Percentiles rank a stretch among this genome's conserved stretches.
These are phyloP conservation scores for Phoenoteleia sp. DNA, from an alignment of 2,888 invertebrate genomes.

Conservation along the genomic window DNA sequence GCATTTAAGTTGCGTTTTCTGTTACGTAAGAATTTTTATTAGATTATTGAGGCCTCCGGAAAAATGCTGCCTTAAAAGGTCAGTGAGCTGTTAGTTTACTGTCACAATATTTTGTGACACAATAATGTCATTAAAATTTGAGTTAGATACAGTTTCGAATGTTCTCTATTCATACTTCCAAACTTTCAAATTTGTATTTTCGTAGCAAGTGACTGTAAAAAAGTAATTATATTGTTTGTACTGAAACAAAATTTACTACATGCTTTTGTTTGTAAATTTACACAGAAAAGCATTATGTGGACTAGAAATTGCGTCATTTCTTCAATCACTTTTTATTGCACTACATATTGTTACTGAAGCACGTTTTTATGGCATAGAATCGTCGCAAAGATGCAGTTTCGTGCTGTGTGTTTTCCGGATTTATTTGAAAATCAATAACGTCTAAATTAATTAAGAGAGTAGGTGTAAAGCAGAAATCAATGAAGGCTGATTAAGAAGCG, in stretches of 20 bases:
- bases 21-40: slow-evolving; percentile 74
- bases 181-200: slow-evolving; percentile 23
- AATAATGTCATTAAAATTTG: slow-evolving; percentile 34
- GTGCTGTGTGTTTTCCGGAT: no score
- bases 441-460: not conserved
- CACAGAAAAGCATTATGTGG: slow-evolving; percentile 16
- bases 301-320: slow-evolving; percentile 14
- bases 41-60: slow-evolving; percentile 72
- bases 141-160: slow-evolving; percentile 31
- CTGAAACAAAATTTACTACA: slow-evolving; percentile 27
- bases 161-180: slow-evolving; percentile 20
- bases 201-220: slow-evolving; percentile 45
- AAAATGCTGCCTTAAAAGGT: slow-evolving; percentile 31
- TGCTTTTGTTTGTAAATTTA: slow-evolving; percentile 9
- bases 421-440: not conserved
- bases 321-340: slow-evolving; percentile 16
- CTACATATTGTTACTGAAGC: no score
- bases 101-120: slow-evolving; percentile 56
- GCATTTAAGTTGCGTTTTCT: slow-evolving; percentile 51
- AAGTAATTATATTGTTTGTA: slow-evolving; percentile 33
- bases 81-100: slow-evolving; percentile 46
- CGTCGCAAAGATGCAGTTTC: no score
- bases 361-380: no score
- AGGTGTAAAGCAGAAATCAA: no score
- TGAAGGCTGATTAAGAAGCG: slow-evolving; percentile 84